A percentile compares a stretch with the other conserved stretches of the same genome.
Evolutionary conservation across 1,140 invertebrate genomes (phyloP).

Genomic region (Drosophila sucinea): DNA sequence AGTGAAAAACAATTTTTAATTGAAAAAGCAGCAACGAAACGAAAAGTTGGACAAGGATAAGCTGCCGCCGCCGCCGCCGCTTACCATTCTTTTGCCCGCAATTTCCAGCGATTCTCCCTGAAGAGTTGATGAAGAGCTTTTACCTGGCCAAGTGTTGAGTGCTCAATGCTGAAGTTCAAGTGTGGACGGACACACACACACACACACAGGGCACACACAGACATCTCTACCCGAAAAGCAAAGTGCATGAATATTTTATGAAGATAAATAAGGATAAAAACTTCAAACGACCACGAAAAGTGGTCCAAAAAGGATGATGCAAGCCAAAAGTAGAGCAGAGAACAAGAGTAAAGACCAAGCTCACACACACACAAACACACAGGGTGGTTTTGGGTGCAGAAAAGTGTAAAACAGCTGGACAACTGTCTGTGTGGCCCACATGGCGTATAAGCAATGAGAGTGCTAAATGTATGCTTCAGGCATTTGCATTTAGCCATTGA

Average conservation of each 20-base stretch:
- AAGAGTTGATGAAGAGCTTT: constrained; percentile 18
- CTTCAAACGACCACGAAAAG: constrained; percentile 75
- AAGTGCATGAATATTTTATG: constrained; percentile 80
- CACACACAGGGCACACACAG: constrained; percentile 5
- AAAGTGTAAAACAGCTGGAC: constrained; percentile 31
- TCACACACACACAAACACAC: constrained; percentile 15
- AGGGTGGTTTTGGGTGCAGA: neutral
- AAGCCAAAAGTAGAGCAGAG: constrained; percentile 30
- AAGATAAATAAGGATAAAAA: constrained; percentile 82
- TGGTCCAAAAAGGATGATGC: constrained; percentile 47
- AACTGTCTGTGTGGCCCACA: constrained; percentile 29
- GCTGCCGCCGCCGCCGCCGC: neutral
- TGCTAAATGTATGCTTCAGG: constrained; percentile 24
- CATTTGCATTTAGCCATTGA: constrained; percentile 50
- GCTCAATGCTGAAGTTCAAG: constrained; percentile 60
- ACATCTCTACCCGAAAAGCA: constrained; percentile 41
- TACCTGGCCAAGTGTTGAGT: constrained; percentile 32
- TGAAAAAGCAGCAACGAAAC: constrained; percentile 63
- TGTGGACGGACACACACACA: constrained; percentile 27
- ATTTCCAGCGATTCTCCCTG: constrained; percentile 3
- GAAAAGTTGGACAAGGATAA: constrained; percentile 18
- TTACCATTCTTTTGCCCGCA: constrained; percentile 14
- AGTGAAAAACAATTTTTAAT: constrained; percentile 81
- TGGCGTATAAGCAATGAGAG: constrained; percentile 65
- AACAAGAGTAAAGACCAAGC: constrained; percentile 29